Percentiles rank a stretch among this genome's conserved stretches.
These are phyloP conservation scores for Gallinago jamesoni DNA, from an alignment of 2,113 vertebrate species.

Conservation along the genomic window DNA sequence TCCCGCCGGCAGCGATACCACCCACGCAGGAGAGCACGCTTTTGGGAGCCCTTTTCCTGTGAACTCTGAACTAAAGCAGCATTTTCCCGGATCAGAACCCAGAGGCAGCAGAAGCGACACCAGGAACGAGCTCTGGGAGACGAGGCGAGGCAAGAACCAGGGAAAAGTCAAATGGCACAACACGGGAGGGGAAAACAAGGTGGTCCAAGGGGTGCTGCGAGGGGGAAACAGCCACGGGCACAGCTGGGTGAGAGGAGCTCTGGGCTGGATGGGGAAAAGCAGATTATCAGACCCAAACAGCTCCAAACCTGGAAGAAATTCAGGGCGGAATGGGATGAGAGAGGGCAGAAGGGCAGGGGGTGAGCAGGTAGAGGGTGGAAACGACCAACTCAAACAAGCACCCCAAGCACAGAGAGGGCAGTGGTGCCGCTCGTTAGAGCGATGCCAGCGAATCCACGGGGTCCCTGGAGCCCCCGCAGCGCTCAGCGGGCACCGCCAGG, in stretches of 20 bases:
- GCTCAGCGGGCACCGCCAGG: accelerated
- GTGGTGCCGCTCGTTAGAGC: accelerated
- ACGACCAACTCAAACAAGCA: not conserved
- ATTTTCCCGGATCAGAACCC: not conserved
- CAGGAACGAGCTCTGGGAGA: not conserved
- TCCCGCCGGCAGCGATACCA: accelerated
- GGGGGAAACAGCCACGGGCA: accelerated
- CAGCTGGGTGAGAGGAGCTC: accelerated
- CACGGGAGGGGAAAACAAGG: accelerated
- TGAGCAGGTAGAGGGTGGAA: too few species aligned
- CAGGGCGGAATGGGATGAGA: accelerated
- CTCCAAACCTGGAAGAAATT: not conserved
- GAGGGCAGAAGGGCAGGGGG: not conserved
- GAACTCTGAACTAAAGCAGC: not conserved
- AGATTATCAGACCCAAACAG: not conserved
- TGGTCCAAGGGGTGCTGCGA: accelerated
- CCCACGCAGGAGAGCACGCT: not conserved
- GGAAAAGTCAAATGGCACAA: not conserved
- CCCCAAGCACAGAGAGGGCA: accelerated
- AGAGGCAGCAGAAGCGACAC: not conserved
- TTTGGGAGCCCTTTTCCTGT: not conserved
- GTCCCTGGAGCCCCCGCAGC: not conserved
- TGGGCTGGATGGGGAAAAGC: too few species aligned
- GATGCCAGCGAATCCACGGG: not conserved
- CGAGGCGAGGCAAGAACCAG: not conserved